These are phyloP conservation scores for Mixornis gularis DNA, from an alignment of 2,113 vertebrate genomes.

Conservation along the genomic window DNA sequence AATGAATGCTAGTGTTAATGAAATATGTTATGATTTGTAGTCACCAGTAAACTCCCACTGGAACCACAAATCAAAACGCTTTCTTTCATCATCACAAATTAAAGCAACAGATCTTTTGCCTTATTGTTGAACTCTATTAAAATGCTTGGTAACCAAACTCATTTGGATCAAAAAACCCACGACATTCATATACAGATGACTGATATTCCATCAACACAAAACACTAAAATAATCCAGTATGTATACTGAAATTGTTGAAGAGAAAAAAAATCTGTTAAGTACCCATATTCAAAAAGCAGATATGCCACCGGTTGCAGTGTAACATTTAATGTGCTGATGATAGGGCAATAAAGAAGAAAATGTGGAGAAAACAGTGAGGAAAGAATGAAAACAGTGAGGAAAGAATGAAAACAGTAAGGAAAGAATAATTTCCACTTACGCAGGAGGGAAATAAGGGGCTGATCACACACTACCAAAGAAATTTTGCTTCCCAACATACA, in stretches of 20 bases:
- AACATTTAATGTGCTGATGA: neutral
- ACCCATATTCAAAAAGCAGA: neutral
- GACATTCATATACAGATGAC: fast-evolving
- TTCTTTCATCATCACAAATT: neutral
- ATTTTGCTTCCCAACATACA: neutral
- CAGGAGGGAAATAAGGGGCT: neutral
- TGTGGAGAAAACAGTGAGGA: neutral
- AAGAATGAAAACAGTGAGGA: neutral
- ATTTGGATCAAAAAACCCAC: neutral
- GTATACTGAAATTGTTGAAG: neutral
- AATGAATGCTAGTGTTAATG: neutral
- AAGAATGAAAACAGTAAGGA: neutral
- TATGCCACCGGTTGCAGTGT: neutral
- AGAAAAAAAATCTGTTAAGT: neutral
- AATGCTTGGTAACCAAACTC: neutral
- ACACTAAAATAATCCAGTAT: neutral
- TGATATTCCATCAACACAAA: neutral
- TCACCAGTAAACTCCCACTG: neutral
- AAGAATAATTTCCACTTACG: neutral
- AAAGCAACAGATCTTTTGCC: neutral
- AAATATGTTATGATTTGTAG: neutral
- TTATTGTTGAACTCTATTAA: neutral
- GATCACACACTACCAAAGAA: neutral
- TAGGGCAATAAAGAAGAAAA: neutral
- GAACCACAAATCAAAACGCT: neutral